Conservation (phyloP, 2,113 vertebrate species). For the Chaetorhynchus papuensis region DNA sequence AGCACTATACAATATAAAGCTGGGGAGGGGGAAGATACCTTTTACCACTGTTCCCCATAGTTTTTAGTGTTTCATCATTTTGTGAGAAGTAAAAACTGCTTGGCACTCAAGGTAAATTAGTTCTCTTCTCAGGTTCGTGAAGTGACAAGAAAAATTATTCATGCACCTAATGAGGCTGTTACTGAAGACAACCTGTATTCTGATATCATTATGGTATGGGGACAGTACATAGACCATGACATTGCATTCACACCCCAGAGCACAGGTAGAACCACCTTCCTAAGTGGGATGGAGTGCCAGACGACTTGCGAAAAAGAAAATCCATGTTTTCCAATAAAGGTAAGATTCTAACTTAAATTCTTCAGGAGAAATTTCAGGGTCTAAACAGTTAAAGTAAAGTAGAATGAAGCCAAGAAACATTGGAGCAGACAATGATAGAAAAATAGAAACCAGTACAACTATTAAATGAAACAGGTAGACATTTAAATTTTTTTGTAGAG, state of each 20-base stretch:
- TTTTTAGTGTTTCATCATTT: neutral
- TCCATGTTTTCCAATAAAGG: constrained; percentile 90
- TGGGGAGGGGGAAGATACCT: neutral
- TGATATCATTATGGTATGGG: constrained; percentile 89
- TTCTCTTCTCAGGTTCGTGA: constrained; percentile 78
- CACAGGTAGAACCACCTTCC: constrained; percentile 31
- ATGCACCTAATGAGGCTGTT: constrained; percentile 60
- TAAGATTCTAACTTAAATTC: constrained; percentile 39
- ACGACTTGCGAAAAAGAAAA: constrained; percentile 74
- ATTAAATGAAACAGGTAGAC: neutral
- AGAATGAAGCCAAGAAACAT: neutral
- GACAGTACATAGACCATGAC: constrained; percentile 92
- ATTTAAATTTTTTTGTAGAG: neutral
- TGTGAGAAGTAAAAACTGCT: neutral
- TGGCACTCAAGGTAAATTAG: neutral
- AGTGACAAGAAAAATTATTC: constrained; percentile 82
- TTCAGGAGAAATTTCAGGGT: neutral
- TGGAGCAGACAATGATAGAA: neutral
- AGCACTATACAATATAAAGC: neutral
- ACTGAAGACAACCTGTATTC: constrained; percentile 78
- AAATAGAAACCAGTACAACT: neutral
- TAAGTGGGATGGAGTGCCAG: constrained; percentile 68
- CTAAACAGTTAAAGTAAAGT: neutral
- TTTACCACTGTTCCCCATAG: neutral
- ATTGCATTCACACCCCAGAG: constrained; percentile 89